Base-by-base conservation (phyloP, 2,888 invertebrate species). In the Eugnorisma glareosa region DNA sequence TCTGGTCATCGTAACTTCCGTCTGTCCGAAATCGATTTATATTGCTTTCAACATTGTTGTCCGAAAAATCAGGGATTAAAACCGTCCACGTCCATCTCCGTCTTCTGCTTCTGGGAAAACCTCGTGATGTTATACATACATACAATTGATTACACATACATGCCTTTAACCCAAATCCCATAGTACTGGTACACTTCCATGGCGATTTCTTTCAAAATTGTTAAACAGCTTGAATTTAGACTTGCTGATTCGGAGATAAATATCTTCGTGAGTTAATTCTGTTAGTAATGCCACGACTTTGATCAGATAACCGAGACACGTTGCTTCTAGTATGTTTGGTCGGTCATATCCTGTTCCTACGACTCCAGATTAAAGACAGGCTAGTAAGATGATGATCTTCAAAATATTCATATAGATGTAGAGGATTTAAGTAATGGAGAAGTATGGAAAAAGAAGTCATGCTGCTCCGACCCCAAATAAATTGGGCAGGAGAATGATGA, bases 171-270 rank as follows among this genome's bases (percentile, higher is more conserved):
- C 82, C 35, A 24, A 54, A 82, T 68, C 48, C 54, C 57, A 77
- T 70, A 61, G 24, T 48, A 67, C 63, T 37, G 80, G 81, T 67
- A 82, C 61, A 77, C 77, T 77, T 77, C 24, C 61, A 81, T 77
- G 51, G 28, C 24, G 28, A 70, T 21, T 63, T 77, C 67, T 67
- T 71, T 57, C 31, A 63, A 71, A 68, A 28, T 31, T n/a, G 51
- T 61, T 71, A 78, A 63, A 13, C 63, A 61, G 40, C 68, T 73
- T 21, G 51, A 7, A 31, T 72, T 84, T 81, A 71, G 81, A 84
- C 73, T 84, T 83, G 83, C 84, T 84, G 81, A 84, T 83, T 54
- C 0, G 4, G 28, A 59, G 81, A 83, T 76, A 83, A 81, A 84
- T 84, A 80, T 83, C 76, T 83, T 73, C 77, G 77, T 63, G 73